Base-by-base conservation (phyloP, 2,797 vertebrate genomes). In the Tauraco hartlaubi region DNA sequence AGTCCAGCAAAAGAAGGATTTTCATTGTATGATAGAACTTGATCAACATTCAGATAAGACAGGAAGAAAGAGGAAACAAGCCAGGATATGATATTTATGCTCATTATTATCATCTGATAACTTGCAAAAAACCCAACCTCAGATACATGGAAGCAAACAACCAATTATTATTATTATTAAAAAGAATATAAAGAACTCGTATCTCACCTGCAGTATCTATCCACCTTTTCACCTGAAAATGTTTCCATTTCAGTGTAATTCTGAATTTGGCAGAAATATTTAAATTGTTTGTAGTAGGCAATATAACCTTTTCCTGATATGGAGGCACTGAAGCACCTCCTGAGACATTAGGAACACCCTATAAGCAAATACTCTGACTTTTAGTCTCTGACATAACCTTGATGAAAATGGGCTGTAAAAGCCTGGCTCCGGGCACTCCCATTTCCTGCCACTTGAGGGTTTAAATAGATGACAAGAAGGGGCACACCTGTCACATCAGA, bases 261-360 rank as follows among this genome's bases (percentile, higher is more conserved):
- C n/a, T 22, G 13, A 68, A 29, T 46, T 61, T 23, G 0, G 4
- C 11, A n/a, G 9, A 79, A 92, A 62, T 7, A 62, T 1, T 71
- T 15, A 12, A 20, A 11, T 35, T 21, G 2, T 2, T 71, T 64
- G 9, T 3, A 15, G 9, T 0, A 52, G 8, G 2, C 22, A 54
- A 31, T 3, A 11, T 3, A 49, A 71, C 1, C 9, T 54, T 28
- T n/a, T 33, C 19, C 9, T 58, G 11, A 20, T 4, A 35, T 0
- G 0, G 20, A 69, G 28, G 6, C 3, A n/a, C 0, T 35, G 5
- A n/a, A 58, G 4, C 2, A 31, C 21, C 11, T 59, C 59, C 6
- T 58, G 39, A 11, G 8, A 25, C 8, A 15, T 28, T 11, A 59
- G 16, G 7, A 15, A 13, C 12, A 74, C 1, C 16, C 11, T 15